Evolutionary conservation across 2,113 vertebrate genomes (phyloP).

Genomic region (Vimba vimba): DNA sequence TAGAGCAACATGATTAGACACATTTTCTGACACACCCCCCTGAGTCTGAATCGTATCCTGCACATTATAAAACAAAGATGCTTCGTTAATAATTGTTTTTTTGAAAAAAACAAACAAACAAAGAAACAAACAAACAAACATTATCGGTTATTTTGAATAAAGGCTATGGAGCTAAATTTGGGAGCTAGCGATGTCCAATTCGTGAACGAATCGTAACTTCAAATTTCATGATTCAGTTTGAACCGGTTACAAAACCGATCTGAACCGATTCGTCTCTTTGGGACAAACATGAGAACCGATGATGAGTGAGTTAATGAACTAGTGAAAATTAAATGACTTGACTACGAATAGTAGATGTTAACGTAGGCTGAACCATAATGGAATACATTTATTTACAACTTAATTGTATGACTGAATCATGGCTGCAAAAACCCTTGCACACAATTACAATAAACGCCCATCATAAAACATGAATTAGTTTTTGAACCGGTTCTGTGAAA

Average conservation of each 20-base stretch:
- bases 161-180: background rate
- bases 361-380: background rate
- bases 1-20: background rate
- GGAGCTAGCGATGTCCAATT: background rate
- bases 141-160: background rate
- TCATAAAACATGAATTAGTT: background rate
- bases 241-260: background rate
- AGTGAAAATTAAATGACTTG: background rate
- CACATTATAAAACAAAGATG: background rate
- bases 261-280: background rate
- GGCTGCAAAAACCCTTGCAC: background rate
- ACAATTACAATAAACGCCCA: background rate
- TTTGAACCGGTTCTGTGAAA: background rate
- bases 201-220: background rate
- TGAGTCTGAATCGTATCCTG: background rate
- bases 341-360: background rate
- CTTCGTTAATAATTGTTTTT: background rate
- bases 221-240: background rate
- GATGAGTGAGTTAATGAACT: background rate
- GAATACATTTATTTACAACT: background rate
- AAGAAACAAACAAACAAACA: too few relatives aligned
- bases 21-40: slow-evolving; percentile 30
- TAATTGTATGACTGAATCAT: background rate
- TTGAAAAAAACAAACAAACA: too few relatives aligned
- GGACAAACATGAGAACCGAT: background rate